Evolutionary conservation across 2,888 invertebrate species (phyloP).

Genomic region (Stenurella melanura): DNA sequence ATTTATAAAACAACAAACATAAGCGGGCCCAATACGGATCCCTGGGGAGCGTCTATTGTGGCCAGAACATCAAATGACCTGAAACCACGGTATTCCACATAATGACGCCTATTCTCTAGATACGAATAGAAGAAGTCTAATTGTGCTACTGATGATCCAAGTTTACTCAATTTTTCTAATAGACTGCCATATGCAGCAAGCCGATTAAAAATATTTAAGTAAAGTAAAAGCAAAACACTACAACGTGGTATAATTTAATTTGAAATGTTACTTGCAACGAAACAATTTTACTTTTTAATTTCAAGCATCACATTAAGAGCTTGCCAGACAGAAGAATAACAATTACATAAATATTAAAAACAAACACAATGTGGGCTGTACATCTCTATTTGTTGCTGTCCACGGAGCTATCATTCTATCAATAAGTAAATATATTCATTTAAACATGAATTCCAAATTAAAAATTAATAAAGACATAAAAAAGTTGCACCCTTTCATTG

Average conservation of each 20-base stretch:
- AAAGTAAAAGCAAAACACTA: no score
- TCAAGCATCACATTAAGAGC: conserved; percentile 1
- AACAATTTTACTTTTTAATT: neutral
- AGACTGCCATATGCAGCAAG: no score
- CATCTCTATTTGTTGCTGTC: conserved; percentile 35
- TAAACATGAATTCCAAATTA: conserved; percentile 52
- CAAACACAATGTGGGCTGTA: conserved; percentile 29
- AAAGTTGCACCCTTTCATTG: conserved; percentile 60
- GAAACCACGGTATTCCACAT: no score
- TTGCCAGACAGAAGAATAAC: conserved; percentile 9
- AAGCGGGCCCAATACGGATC: no score
- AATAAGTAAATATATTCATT: conserved; percentile 48
- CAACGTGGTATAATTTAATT: neutral
- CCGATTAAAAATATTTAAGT: no score
- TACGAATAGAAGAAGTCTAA: no score
- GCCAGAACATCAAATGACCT: no score
- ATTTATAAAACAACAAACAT: no score
- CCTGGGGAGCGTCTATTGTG: no score
- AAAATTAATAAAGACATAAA: conserved; percentile 57
- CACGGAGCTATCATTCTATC: conserved; percentile 32
- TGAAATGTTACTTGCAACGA: neutral
- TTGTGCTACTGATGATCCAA: no score
- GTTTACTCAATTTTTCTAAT: no score
- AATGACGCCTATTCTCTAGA: no score
- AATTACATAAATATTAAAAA: conserved; percentile 30